Evolutionary conservation across 2,888 invertebrate species (phyloP).

Genomic region (Branchipolynoe longqiensis): DNA sequence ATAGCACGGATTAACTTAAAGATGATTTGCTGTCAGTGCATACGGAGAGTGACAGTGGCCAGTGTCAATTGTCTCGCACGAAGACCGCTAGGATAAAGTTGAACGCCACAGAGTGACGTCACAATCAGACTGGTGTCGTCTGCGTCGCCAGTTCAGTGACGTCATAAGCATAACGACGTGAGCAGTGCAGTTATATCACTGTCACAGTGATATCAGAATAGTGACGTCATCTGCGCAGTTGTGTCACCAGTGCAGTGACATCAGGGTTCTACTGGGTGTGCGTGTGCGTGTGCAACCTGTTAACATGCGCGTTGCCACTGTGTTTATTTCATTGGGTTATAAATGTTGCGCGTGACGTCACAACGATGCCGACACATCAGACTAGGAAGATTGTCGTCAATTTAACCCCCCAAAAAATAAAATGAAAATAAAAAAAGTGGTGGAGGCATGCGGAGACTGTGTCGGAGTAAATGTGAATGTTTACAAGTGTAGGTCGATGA

Average conservation of each 20-base stretch:
- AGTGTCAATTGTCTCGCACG: too few species aligned
- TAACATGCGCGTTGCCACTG: background rate
- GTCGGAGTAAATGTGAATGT: background rate
- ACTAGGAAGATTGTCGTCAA: background rate
- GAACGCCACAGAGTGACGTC: background rate
- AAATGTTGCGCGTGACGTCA: background rate
- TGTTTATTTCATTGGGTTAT: background rate
- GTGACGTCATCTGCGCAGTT: too few species aligned
- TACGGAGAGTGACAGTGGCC: too few species aligned
- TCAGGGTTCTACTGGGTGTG: too few species aligned
- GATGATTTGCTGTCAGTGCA: too few species aligned
- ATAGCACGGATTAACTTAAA: background rate
- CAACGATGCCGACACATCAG: background rate
- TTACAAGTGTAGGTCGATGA: background rate
- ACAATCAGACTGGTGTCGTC: conserved; percentile 21
- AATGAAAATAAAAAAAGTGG: background rate
- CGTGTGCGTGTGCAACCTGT: too few species aligned
- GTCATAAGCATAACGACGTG: too few species aligned
- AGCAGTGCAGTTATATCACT: too few species aligned
- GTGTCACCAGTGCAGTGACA: too few species aligned
- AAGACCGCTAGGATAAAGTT: background rate
- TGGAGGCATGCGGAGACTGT: background rate
- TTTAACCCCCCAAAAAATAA: background rate
- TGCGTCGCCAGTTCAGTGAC: too few species aligned
- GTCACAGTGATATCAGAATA: too few species aligned